A percentile compares a stretch with the other conserved stretches of the same genome.
phyloP scores from a whole-genome alignment of 2,888 invertebrate species.

The Drosophila subquinaria region DNA sequence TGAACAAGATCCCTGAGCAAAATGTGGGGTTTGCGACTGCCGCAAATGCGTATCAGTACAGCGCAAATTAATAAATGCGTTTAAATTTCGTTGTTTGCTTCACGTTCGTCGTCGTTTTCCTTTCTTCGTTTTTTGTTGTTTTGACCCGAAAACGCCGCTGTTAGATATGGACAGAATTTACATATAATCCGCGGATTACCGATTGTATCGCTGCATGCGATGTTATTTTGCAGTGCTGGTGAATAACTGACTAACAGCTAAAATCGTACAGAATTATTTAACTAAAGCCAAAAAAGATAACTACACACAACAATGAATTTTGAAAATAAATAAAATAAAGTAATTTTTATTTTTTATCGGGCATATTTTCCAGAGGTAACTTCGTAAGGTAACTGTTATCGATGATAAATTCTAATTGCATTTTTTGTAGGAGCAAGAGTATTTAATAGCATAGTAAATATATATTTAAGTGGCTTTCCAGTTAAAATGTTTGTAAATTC shows the following conservation, averaged over 20 bases:
- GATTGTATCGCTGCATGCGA: conserved; percentile 27
- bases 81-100: conserved; percentile 51
- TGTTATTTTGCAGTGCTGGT: conserved; percentile 13
- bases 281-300: neutral
- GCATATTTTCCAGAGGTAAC: conserved; percentile 4
- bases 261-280: neutral
- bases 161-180: conserved; percentile 40
- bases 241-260: neutral
- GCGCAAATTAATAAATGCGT: conserved; percentile 62
- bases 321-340: neutral
- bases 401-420: neutral
- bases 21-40: conserved; percentile 15
- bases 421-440: neutral
- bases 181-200: conserved; percentile 2
- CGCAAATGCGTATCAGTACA: conserved; percentile 39
- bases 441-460: no score
- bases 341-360: neutral
- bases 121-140: conserved; percentile 48
- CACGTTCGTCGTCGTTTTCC: conserved; percentile 26
- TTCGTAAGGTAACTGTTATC: neutral
- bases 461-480: neutral
- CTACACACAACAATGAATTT: neutral
- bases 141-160: conserved; percentile 70
- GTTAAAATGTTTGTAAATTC: neutral
- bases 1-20: conserved; percentile 39